Evolutionary conservation across 2,888 invertebrate species (phyloP), one percentile per base, ranked within the genome.

Genomic region (Heteropelma amictum): DNA sequence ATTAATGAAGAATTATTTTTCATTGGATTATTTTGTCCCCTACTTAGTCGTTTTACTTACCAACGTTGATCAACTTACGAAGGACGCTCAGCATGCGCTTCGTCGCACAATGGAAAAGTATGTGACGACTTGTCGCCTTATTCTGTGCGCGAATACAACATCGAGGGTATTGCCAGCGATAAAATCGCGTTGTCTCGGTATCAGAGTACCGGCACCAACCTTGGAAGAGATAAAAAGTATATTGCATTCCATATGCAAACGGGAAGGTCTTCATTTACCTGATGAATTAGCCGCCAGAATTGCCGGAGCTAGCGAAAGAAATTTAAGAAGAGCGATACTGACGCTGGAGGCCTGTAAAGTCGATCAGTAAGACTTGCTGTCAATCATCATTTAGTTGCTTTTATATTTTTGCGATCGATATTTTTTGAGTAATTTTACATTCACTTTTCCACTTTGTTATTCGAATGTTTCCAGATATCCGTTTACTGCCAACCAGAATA

Each of bases 61-160:
- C 64, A 98, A 99, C 89, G 98, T 98, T 0, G 99, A 99, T 87
- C 94, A 95, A 76, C 91, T 99, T 40, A 96, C 97, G 0, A n/a
- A n/a, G n/a, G n/a, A n/a, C n/a, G n/a, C n/a, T n/a, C n/a, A n/a
- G n/a, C n/a, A n/a, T n/a, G n/a, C n/a, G n/a, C n/a, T n/a, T n/a
- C n/a, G n/a, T n/a, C n/a, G n/a, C n/a, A n/a, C n/a, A n/a, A 99
- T 99, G 99, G 99, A 99, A 89, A 99, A 99, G 88, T 99, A 99
- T 89, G 95, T 98, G 67, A 91, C 95, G 12, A 98, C 97, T 1
- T 99, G 99, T 88, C 93, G 99, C 12, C 91, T 99, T 3, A 97
- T 99, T 82, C 92, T 99, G 0, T 96, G 97, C 82, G 96, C 98
- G 0, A 97, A 97, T 86, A 98, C 98, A 0, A 97, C 96, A 30